Evolutionary conservation across 2,797 vertebrate genomes (phyloP).

Genomic region (Rhinophrynus dorsalis): DNA sequence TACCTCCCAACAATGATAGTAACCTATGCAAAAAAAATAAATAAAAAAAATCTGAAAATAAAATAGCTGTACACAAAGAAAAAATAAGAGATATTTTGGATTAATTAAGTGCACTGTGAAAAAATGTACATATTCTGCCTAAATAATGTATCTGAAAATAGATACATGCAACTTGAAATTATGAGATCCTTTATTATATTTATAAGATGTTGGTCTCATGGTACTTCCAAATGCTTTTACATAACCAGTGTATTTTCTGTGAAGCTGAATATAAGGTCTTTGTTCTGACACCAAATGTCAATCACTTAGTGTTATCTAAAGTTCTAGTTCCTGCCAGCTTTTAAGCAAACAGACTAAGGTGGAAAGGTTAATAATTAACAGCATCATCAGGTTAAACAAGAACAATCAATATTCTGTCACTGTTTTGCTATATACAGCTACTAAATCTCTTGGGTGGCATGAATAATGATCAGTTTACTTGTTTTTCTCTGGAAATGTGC

Average conservation of each 20-base stretch:
- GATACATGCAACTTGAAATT: no score
- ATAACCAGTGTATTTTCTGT: conserved; percentile 20
- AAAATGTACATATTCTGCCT: no score
- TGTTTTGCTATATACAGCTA: conserved; percentile 23
- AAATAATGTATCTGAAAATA: no score
- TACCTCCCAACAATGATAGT: no score
- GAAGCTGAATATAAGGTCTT: conserved; percentile 16
- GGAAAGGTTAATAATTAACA: conserved; percentile 51
- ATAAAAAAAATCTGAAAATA: no score
- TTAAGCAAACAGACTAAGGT: conserved; percentile 44
- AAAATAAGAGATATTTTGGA: no score
- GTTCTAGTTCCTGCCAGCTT: conserved; percentile 39
- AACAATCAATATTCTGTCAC: conserved; percentile 45
- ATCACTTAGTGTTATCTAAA: conserved; percentile 39
- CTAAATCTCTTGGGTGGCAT: conserved; percentile 31
- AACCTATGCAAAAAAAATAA: no score
- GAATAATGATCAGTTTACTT: conserved; percentile 26
- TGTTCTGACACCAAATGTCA: conserved; percentile 35
- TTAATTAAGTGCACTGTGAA: no score
- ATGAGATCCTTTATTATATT: no score
- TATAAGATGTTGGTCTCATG: no score
- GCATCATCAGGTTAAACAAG: conserved; percentile 48
- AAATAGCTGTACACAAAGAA: no score
- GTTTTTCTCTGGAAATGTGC: conserved; percentile 9
- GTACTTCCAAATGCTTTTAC: not conserved